Evolutionary conservation across 1,140 invertebrate genomes (phyloP).

Genomic region (Thalassaphorura encarpata): DNA sequence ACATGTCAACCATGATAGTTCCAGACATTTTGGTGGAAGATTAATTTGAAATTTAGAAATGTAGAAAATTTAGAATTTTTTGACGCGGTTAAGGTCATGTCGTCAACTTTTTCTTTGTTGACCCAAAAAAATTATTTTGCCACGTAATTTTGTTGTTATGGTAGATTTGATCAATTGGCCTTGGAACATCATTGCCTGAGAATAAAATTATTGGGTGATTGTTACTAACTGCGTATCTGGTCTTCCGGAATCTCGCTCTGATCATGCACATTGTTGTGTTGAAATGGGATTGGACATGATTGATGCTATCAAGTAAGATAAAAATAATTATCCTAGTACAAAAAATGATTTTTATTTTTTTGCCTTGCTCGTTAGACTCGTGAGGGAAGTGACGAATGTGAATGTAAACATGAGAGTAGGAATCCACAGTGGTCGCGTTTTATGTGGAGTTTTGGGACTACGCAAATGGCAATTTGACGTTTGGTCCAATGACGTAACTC

Average conservation of each 20-base stretch:
- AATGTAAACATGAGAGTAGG: conserved; percentile 93
- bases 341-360: background rate
- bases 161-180: conserved; percentile 82
- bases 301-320: conserved; percentile 83
- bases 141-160: too few species aligned
- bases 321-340: background rate
- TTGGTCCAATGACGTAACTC: conserved; percentile 90
- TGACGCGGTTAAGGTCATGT: too few species aligned
- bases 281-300: conserved; percentile 97
- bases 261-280: conserved; percentile 88
- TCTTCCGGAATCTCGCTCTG: conserved; percentile 71
- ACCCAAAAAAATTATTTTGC: too few species aligned
- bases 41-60: too few species aligned
- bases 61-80: too few species aligned
- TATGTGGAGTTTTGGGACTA: conserved; percentile 54
- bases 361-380: conserved; percentile 47
- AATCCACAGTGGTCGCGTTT: conserved; percentile 58
- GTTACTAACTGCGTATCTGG: conserved; percentile 92
- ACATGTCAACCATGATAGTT: too few species aligned
- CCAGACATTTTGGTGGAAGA: too few species aligned
- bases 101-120: too few species aligned
- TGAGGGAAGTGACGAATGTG: conserved; percentile 76
- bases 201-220: conserved; percentile 87
- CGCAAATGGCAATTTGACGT: conserved; percentile 87
- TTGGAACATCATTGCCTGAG: conserved; percentile 81